Conservation (phyloP, 2,113 vertebrate species). For the Gymnogyps californianus region DNA sequence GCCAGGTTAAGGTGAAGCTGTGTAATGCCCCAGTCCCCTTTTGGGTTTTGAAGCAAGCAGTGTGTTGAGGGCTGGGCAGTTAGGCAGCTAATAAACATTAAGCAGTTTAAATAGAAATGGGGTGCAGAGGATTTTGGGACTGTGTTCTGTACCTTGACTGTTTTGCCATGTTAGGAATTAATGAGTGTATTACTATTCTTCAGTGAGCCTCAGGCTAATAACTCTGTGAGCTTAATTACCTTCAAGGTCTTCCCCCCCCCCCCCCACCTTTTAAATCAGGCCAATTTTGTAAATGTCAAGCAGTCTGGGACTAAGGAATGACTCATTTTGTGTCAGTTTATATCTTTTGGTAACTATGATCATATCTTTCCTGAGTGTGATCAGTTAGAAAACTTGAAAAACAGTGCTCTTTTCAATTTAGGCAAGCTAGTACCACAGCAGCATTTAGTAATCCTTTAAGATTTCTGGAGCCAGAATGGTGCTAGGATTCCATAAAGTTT, state of each 20-base stretch:
- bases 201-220: background rate
- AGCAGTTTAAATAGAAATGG: background rate
- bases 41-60: background rate
- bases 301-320: background rate
- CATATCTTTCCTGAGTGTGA: background rate
- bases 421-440: background rate
- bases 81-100: background rate
- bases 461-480: background rate
- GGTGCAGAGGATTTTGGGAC: background rate
- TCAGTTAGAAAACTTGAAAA: background rate
- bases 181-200: slow-evolving; percentile 7
- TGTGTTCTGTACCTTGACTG: background rate
- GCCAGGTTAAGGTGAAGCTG: background rate
- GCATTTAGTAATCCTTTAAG: background rate
- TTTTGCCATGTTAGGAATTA: slow-evolving; percentile 21
- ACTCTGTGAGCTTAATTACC: slow-evolving; percentile 28
- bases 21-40: background rate
- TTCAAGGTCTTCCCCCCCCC: background rate
- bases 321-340: slow-evolving; percentile 4
- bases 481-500: background rate
- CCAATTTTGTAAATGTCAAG: slow-evolving; percentile 44
- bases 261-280: background rate
- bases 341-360: background rate
- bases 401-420: background rate
- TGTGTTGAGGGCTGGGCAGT: background rate